Conservation (phyloP, 2,113 vertebrate species). For the Anoplopoma fimbria region DNA sequence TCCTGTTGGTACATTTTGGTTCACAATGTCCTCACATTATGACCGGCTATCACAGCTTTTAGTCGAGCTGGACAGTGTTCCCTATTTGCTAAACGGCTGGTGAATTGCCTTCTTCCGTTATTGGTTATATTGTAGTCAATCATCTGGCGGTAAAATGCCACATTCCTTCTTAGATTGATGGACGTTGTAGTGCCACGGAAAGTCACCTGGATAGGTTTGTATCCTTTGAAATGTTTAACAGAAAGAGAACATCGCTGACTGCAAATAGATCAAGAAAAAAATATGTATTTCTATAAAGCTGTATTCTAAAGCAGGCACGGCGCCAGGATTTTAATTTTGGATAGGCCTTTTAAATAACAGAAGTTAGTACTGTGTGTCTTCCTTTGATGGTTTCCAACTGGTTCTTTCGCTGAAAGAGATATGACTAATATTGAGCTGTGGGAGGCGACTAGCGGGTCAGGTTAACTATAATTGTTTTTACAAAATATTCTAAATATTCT, state of each 20-base stretch:
- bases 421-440: neutral
- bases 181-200: constrained; percentile 15
- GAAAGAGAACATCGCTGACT: neutral
- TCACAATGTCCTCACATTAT: constrained; percentile 28
- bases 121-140: constrained; percentile 31
- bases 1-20: constrained; percentile 45
- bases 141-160: constrained; percentile 10
- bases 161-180: constrained; percentile 8
- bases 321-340: neutral
- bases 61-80: neutral
- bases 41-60: constrained; percentile 22
- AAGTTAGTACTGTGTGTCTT: neutral
- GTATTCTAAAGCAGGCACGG: neutral
- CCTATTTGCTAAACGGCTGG: constrained; percentile 16
- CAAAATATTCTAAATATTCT: too few species aligned
- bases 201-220: neutral
- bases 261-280: neutral
- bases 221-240: constrained; percentile 2
- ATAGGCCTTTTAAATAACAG: neutral
- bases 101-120: constrained; percentile 17
- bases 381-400: neutral
- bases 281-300: neutral
- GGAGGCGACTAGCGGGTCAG: neutral
- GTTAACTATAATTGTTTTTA: too few species aligned
- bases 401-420: neutral